phyloP scores from a whole-genome alignment of 2,888 invertebrate genomes.

The Caenorhabditis parvicauda region DNA sequence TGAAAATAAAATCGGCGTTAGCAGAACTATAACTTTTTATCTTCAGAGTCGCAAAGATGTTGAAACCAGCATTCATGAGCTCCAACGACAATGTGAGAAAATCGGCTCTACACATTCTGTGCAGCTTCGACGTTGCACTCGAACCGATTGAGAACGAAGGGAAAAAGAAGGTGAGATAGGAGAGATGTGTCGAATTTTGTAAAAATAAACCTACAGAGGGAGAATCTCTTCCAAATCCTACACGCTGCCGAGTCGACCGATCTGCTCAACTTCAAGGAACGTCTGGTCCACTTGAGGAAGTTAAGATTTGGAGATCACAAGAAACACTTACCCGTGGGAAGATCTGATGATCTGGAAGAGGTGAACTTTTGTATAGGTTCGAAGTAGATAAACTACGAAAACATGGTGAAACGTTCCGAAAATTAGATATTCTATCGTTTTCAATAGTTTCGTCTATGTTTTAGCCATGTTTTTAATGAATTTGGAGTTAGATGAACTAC shows the following conservation, averaged over 20 bases:
- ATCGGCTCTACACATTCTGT: constrained; percentile 35
- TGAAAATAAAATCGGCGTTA: too few relatives aligned
- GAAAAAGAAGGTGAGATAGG: constrained; percentile 5
- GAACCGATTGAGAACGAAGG: constrained; percentile 20
- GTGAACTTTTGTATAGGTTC: too few relatives aligned
- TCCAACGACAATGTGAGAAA: constrained; percentile 24
- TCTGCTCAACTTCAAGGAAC: constrained; percentile 79
- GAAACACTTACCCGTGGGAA: constrained; percentile 28
- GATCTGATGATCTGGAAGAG: constrained; percentile 22
- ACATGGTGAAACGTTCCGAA: too few relatives aligned
- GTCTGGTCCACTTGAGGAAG: constrained; percentile 69
- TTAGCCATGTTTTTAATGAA: too few relatives aligned
- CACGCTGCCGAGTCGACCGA: constrained; percentile 73
- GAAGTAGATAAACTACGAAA: too few relatives aligned
- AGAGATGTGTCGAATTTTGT: background rate
- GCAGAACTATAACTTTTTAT: too few relatives aligned
- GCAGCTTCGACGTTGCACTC: constrained; percentile 25
- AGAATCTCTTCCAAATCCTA: constrained; percentile 31
- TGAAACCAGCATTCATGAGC: constrained; percentile 21
- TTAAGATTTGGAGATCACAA: constrained; percentile 28
- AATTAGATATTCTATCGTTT: too few relatives aligned
- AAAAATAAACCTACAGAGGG: constrained; percentile 4
- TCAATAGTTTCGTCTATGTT: too few relatives aligned
- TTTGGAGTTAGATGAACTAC: too few relatives aligned
- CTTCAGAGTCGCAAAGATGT: constrained; percentile 12